These are phyloP conservation scores for Augochlorella aurata DNA, from an alignment of 2,888 invertebrate genomes.

Conservation along the genomic window DNA sequence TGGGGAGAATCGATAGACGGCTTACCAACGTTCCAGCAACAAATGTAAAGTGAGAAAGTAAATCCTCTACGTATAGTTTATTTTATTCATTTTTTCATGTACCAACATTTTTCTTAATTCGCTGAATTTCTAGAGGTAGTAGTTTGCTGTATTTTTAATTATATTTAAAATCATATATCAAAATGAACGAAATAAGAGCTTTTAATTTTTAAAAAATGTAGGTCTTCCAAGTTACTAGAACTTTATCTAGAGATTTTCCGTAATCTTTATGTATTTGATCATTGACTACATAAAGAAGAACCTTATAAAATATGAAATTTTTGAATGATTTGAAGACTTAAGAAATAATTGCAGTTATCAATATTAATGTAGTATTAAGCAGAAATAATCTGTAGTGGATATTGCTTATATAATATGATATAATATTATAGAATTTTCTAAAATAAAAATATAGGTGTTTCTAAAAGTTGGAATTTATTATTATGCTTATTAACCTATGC, in stretches of 20 bases:
- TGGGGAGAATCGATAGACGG: constrained; percentile 82
- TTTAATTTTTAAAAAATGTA: neutral
- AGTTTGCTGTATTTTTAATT: too few relatives aligned
- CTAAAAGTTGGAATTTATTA: neutral
- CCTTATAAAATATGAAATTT: neutral
- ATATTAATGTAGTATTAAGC: neutral
- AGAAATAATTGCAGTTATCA: neutral
- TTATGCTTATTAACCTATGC: neutral
- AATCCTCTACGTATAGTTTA: constrained; percentile 14
- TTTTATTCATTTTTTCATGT: constrained; percentile 1
- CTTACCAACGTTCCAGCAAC: constrained; percentile 57
- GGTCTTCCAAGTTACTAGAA: neutral
- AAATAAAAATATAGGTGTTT: neutral
- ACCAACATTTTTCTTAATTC: neutral
- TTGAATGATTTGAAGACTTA: neutral
- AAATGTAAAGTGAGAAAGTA: constrained; percentile 22
- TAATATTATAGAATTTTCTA: neutral
- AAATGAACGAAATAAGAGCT: neutral
- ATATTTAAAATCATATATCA: neutral
- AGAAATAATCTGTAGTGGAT: neutral
- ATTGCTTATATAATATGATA: neutral
- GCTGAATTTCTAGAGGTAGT: neutral
- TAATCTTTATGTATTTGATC: neutral
- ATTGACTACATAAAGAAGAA: neutral
- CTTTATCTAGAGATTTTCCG: neutral